These are phyloP conservation scores for Callyntrura sp. DNA, from an alignment of 2,888 invertebrate genomes.

Conservation along the genomic window DNA sequence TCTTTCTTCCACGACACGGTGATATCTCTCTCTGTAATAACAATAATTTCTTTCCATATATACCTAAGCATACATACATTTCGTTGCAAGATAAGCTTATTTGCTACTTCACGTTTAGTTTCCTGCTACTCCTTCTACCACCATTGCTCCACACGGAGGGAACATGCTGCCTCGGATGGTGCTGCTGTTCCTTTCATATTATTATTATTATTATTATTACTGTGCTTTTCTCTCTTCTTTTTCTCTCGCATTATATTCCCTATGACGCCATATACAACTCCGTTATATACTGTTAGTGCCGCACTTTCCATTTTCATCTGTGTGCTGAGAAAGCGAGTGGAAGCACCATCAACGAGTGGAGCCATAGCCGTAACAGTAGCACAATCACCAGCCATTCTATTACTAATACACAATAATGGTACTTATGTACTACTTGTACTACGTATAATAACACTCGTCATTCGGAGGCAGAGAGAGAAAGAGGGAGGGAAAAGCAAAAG, in stretches of 20 bases:
- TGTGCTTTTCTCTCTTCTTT: constrained; percentile 67
- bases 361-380: constrained; percentile 74
- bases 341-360: constrained; percentile 64
- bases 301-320: constrained; percentile 78
- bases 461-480: constrained; percentile 42
- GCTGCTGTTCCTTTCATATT: constrained; percentile 26
- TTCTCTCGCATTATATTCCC: constrained; percentile 69
- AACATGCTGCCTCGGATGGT: constrained; percentile 32
- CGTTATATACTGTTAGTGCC: constrained; percentile 78
- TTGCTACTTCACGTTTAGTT: constrained; percentile 57
- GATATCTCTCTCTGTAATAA: constrained; percentile 43
- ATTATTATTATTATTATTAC: constrained; percentile 66
- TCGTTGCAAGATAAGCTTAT: constrained; percentile 36
- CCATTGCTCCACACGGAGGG: neutral
- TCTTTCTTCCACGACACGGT: constrained; percentile 51
- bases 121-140: constrained; percentile 17
- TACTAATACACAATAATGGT: constrained; percentile 79
- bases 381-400: constrained; percentile 78
- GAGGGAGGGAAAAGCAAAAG: neutral
- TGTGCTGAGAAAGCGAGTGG: constrained; percentile 59
- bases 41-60: constrained; percentile 1
- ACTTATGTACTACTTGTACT: constrained; percentile 78
- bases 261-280: constrained; percentile 76
- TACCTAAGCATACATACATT: no score
- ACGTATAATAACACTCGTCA: constrained; percentile 76